These are phyloP conservation scores for Eremobia ochroleuca DNA, from an alignment of 2,888 invertebrate species.

Conservation along the genomic window DNA sequence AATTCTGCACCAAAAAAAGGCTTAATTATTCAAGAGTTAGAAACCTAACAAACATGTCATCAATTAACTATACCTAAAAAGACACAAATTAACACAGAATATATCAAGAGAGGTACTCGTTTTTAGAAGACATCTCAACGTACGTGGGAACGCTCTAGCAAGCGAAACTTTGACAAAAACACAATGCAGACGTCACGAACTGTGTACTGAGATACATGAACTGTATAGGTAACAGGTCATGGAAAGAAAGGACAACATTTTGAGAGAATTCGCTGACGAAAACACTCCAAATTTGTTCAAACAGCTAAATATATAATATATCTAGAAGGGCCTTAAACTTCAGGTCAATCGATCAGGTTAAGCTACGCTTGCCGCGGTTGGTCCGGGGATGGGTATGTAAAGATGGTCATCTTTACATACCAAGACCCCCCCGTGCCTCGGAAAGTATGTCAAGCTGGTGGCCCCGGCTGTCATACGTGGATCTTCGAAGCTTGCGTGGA, in stretches of 20 bases:
- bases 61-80: slow-evolving; percentile 49
- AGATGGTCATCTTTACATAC: too few species aligned
- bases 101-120: slow-evolving; percentile 34
- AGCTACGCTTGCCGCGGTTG: too few species aligned
- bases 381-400: too few species aligned
- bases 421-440: too few species aligned
- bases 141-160: slow-evolving; percentile 51
- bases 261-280: neutral
- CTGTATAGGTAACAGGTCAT: neutral
- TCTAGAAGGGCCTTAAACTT: too few species aligned
- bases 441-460: too few species aligned
- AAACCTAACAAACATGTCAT: slow-evolving; percentile 6
- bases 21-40: slow-evolving; percentile 14
- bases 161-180: slow-evolving; percentile 62
- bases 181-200: slow-evolving; percentile 32
- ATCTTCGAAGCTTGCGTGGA: too few species aligned
- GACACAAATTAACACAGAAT: slow-evolving; percentile 29
- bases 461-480: too few species aligned
- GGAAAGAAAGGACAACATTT: neutral
- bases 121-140: slow-evolving; percentile 35
- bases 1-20: slow-evolving; percentile 3
- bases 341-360: too few species aligned
- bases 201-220: slow-evolving; percentile 1
- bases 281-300: neutral
- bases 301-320: too few species aligned